Evolutionary conservation across 2,888 invertebrate species (phyloP), one percentile per base, ranked within the genome.

Genomic region (Pachycephus smyrnensis): DNA sequence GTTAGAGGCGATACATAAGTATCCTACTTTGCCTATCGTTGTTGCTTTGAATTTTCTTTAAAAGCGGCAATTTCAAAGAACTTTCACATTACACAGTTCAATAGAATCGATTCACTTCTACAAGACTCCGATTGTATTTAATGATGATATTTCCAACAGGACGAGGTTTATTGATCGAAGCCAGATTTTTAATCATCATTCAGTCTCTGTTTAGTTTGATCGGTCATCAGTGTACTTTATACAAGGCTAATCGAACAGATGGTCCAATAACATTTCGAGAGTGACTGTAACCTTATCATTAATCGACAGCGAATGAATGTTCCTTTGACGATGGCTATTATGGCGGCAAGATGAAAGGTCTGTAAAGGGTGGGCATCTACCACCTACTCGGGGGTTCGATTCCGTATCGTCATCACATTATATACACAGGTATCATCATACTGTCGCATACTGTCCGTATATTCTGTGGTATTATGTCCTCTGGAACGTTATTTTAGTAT

Each of bases 331-430:
- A 68, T 32, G 30, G 30, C 11, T 77, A 69, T 69, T 15, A 69
- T 68, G 15, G 12, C 30, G 75, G 40, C 36, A 69, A 75, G 75
- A 75, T 77, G 77, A 77, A 77, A 77, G 77, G 77, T 40, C 71
- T 75, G 77, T 75, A 75, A 77, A 77, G 40, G 32, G 71, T 55
- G 1, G 23, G 55, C 23, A 55, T 23, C 55, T 55, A 55, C 55
- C 23, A 6, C 23, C 15, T 1, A 9, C 6, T 55, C 55, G 23
- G 9, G 23, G 9, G 9, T 55, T 55, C 40, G 55, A 68, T 74
- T 77, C 33, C 36, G 68, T 73, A 36, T 35, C 73, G 77, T 73
- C 74, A 77, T 73, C 69, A 73, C 77, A 69, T 77, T 77, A 77
- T 69, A n/a, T 6, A 33, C 69, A 68, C 12, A 36, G 68, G 55